These are phyloP conservation scores for Drosophila suzukii DNA, from an alignment of 1,140 invertebrate species.

Conservation along the genomic window DNA sequence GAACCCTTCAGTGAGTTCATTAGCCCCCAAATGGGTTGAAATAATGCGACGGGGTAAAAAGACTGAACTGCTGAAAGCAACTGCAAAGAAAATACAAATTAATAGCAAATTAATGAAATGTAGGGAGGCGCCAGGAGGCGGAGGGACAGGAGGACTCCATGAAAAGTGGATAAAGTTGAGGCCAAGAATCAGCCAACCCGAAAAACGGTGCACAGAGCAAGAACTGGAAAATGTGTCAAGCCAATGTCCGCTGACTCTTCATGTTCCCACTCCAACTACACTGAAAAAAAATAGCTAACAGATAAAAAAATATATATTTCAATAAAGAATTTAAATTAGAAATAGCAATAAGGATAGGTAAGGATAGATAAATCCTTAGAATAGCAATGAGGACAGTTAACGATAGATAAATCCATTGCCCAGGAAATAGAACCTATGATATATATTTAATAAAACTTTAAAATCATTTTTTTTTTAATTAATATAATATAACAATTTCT, in stretches of 20 bases:
- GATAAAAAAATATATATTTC: background rate
- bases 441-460: too few relatives aligned
- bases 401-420: too few relatives aligned
- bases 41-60: slow-evolving; percentile 68
- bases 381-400: background rate
- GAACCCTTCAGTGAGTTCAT: slow-evolving; percentile 70
- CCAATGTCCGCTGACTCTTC: slow-evolving; percentile 39
- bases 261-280: slow-evolving; percentile 5
- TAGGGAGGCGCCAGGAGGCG: slow-evolving; percentile 23
- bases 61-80: slow-evolving; percentile 28
- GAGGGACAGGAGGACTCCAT: background rate
- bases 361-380: background rate
- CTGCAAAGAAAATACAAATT: slow-evolving; percentile 81
- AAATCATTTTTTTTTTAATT: too few relatives aligned
- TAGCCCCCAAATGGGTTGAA: slow-evolving; percentile 79
- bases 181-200: slow-evolving; percentile 67
- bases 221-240: slow-evolving; percentile 78
- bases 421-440: too few relatives aligned
- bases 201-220: slow-evolving; percentile 66
- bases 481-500: too few relatives aligned
- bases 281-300: background rate
- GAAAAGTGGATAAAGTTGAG: slow-evolving; percentile 27
- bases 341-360: background rate
- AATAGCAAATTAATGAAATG: slow-evolving; percentile 81
- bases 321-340: background rate